Evolutionary conservation across 1,140 invertebrate genomes (phyloP), one percentile per base, ranked within the genome.

Genomic region (Lasioglossum baleicum): DNA sequence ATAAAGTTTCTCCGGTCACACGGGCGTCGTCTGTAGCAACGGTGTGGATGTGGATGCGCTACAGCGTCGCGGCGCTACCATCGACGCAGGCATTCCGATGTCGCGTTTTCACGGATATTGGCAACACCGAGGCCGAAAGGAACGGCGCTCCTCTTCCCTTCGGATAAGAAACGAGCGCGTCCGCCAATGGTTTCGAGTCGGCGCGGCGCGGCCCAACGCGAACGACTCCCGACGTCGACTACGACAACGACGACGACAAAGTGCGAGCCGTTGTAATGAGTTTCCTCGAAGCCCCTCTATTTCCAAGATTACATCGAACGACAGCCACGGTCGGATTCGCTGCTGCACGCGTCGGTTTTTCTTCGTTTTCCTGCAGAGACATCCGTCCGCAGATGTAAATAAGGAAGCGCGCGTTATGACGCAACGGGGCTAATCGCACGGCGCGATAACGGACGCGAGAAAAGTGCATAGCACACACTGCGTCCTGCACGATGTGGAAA

Each of bases 221-320:
- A 44, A 56, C 58, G 78, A 81, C 48, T 13, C 20, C 20, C 20
- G 56, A 58, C 15, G 75, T 35, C 53, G 71, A 44, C 42, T 1
- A 80, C 42, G 22, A 44, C 42, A 11, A 80, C 42, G 22, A 48
- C 64, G 60, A 61, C 20, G 35, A 69, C 73, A 26, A 26, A 26
- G 26, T 26, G 26, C 26, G 26, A 26, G 81, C 83, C 48, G 51
- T 74, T 65, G 44, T 82, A 82, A 85, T 56, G 72, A 82, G 56
- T 80, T 82, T 67, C 40, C 56, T 63, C 44, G 58, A 74, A 84
- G 70, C 61, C 53, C 64, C 53, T 70, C 71, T 73, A 85, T 79
- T 67, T 63, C 51, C 61, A 63, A 48, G 61, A 64, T 72, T 80
- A 64, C 63, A 70, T 76, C 66, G 35, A 42, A 53, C 53, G 48